A percentile compares a stretch with the other conserved stretches of the same genome.
These are phyloP conservation scores for Cottus gobio DNA, from an alignment of 2,113 vertebrate genomes.

Conservation along the genomic window DNA sequence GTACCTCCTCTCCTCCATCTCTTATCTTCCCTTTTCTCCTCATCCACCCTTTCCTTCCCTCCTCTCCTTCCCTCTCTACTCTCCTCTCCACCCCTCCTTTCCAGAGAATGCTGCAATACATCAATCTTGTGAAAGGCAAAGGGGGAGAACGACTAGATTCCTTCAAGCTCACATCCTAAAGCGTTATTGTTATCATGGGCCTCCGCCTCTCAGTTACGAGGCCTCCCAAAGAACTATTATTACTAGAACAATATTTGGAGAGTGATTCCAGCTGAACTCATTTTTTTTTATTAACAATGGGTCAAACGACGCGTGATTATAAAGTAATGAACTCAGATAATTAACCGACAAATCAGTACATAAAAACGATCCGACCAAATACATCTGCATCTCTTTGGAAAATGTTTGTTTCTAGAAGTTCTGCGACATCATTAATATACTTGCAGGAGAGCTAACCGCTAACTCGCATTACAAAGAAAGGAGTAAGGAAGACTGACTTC, in stretches of 20 bases:
- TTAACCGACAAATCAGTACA: too few relatives aligned
- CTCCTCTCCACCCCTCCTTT: background rate
- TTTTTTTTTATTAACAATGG: background rate
- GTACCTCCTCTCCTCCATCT: conserved; percentile 12
- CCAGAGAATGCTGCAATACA: conserved; percentile 26
- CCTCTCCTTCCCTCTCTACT: background rate
- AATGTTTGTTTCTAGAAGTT: background rate
- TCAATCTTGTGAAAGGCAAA: conserved; percentile 10
- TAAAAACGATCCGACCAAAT: too few relatives aligned
- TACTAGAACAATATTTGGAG: background rate
- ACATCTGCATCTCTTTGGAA: too few relatives aligned
- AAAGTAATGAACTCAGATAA: too few relatives aligned
- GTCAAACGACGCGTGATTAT: background rate
- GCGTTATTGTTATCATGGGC: background rate
- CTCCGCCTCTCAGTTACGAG: background rate
- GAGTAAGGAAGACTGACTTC: too few relatives aligned
- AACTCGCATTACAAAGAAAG: too few relatives aligned
- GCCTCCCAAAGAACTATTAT: background rate
- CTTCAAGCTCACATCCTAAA: background rate
- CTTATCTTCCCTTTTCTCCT: background rate
- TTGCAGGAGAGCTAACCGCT: background rate
- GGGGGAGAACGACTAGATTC: background rate
- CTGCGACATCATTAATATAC: background rate
- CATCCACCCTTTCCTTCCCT: conserved; percentile 1
- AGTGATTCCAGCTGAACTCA: background rate